A percentile compares a stretch with the other conserved stretches of the same genome.
phyloP scores from a whole-genome alignment of 2,888 invertebrate species.

The Cantharis lateralis region DNA sequence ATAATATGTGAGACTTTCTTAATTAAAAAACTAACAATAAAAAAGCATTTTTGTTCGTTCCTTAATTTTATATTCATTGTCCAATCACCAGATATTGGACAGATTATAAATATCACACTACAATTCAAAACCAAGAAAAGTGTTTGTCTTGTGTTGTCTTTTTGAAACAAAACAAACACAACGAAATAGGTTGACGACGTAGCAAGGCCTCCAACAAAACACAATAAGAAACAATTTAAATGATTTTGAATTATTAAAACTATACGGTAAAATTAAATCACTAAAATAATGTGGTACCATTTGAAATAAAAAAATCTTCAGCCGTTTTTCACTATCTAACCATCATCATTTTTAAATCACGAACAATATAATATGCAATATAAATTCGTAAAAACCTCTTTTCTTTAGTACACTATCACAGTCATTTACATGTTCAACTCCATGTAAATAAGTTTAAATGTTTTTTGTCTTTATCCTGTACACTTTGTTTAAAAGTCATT shows the following conservation, averaged over 20 bases:
- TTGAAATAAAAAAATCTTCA: conserved; percentile 1
- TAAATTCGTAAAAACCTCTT: conserved; percentile 37
- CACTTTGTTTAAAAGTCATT: conserved; percentile 24
- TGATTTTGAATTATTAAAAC: conserved; percentile 22
- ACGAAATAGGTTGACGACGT: conserved; percentile 2
- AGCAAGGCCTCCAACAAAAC: conserved; percentile 8
- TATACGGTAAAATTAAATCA: conserved; percentile 8
- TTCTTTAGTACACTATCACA: conserved; percentile 59
- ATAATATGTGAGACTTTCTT: conserved; percentile 15
- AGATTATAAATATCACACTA: conserved; percentile 19
- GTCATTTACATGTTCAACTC: conserved; percentile 56
- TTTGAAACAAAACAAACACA: not conserved
- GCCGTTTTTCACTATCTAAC: not conserved
- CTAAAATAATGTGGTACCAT: not conserved
- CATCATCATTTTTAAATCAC: conserved; percentile 26
- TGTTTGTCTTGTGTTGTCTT: not conserved
- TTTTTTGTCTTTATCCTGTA: conserved; percentile 26
- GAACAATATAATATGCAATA: conserved; percentile 28
- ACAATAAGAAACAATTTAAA: conserved; percentile 11
- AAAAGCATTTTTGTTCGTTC: conserved; percentile 5
- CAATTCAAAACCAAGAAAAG: conserved; percentile 18
- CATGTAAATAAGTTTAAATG: conserved; percentile 41
- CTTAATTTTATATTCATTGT: conserved; percentile 11
- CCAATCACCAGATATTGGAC: conserved; percentile 11
- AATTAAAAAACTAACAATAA: conserved; percentile 15